Evolutionary conservation across 1,140 invertebrate genomes (phyloP).

Genomic region (Vanessa tameamea): DNA sequence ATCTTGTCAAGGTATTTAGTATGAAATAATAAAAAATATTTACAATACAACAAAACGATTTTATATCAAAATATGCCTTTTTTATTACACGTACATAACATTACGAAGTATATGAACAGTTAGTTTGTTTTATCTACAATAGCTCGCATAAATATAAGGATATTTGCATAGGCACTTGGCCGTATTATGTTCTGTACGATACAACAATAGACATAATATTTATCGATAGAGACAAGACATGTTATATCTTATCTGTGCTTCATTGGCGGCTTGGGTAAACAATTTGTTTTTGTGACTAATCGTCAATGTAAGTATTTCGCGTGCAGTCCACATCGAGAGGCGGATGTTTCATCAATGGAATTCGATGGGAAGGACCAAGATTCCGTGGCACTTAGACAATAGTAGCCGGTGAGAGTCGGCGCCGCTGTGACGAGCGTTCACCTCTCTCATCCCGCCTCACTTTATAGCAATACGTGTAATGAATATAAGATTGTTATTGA

Average conservation of each 20-base stretch:
- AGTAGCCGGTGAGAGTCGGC: slow-evolving; percentile 76
- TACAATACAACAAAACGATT: too few relatives aligned
- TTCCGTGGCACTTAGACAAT: slow-evolving; percentile 79
- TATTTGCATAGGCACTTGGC: slow-evolving; percentile 11
- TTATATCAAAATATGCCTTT: neutral
- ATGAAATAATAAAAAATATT: too few relatives aligned
- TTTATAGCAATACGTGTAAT: slow-evolving; percentile 46
- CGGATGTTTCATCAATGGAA: slow-evolving; percentile 73
- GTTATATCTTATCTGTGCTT: slow-evolving; percentile 31
- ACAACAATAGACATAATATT: slow-evolving; percentile 23
- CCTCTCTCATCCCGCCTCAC: slow-evolving; percentile 71
- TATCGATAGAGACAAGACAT: slow-evolving; percentile 15
- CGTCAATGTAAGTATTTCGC: slow-evolving; percentile 56
- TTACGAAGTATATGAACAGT: slow-evolving; percentile 1
- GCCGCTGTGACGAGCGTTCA: slow-evolving; percentile 77
- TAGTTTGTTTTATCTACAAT: slow-evolving; percentile 17
- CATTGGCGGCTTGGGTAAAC: slow-evolving; percentile 60
- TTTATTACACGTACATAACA: neutral
- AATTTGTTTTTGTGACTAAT: slow-evolving; percentile 56
- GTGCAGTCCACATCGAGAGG: slow-evolving; percentile 58
- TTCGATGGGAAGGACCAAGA: slow-evolving; percentile 78
- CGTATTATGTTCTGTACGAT: slow-evolving; percentile 11
- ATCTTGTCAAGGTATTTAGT: too few relatives aligned
- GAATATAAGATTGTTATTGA: slow-evolving; percentile 38
- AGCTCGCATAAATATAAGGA: neutral